phyloP scores from a whole-genome alignment of 2,888 invertebrate genomes.

The Sepioteuthis lessoniana region DNA sequence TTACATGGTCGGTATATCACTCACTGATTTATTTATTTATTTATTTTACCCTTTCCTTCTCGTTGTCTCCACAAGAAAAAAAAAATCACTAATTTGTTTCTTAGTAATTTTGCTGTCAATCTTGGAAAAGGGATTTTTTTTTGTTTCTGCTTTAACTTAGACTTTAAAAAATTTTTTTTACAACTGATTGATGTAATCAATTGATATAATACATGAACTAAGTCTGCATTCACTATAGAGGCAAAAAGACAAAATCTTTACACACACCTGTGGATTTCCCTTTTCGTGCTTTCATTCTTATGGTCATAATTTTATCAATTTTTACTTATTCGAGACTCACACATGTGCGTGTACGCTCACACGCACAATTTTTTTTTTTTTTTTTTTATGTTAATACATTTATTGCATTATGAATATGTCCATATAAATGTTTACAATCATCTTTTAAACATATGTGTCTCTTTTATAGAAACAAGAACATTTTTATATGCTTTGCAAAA shows the following conservation, averaged over 20 bases:
- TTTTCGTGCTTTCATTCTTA: not conserved
- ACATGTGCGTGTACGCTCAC: conserved; percentile 26
- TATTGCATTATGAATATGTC: not conserved
- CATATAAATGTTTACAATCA: not conserved
- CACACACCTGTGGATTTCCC: no score
- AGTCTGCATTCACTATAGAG: no score
- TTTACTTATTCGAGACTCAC: not conserved
- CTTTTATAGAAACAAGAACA: not conserved
- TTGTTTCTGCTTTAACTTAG: no score
- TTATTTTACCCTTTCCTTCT: not conserved
- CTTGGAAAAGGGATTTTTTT: no score
- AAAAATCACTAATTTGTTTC: no score
- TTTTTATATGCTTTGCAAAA: not conserved
- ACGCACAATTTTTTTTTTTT: conserved; percentile 4
- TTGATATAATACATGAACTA: no score
- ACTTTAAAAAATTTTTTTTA: no score
- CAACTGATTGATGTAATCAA: no score
- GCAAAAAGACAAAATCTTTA: no score
- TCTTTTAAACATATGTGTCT: no score
- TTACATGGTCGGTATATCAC: conserved; percentile 64
- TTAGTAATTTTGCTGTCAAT: no score
- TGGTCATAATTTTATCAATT: not conserved
- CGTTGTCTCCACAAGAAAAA: not conserved
- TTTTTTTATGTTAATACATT: not conserved
- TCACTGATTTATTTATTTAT: not conserved